Conservation (phyloP, 2,113 vertebrate genomes). For the Struthidea cinerea region DNA sequence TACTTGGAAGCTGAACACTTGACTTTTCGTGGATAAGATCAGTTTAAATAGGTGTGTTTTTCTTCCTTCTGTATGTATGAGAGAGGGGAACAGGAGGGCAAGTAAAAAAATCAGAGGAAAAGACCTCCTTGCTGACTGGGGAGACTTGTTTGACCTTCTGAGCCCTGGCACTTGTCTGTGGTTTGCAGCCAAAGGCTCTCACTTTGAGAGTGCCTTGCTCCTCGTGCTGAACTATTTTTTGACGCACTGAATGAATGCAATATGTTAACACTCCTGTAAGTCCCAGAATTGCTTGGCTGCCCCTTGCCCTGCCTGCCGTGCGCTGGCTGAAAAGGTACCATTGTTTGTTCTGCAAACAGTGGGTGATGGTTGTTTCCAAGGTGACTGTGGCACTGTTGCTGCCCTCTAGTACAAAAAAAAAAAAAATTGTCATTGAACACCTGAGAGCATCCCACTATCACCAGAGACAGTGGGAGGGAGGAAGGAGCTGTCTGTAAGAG, state of each 20-base stretch:
- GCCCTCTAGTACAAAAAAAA: conserved; percentile 63
- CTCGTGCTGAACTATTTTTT: conserved; percentile 71
- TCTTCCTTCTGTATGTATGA: conserved; percentile 28
- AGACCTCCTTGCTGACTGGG: neutral
- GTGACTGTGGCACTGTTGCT: conserved; percentile 74
- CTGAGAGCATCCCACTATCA: conserved; percentile 77
- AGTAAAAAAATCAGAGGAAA: conserved; percentile 49
- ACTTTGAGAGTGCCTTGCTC: conserved; percentile 50
- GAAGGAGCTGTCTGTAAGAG: neutral
- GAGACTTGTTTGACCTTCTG: conserved; percentile 54
- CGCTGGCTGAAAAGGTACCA: conserved; percentile 86
- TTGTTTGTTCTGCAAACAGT: conserved; percentile 95
- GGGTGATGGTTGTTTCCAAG: conserved; percentile 86
- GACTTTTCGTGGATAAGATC: conserved; percentile 32
- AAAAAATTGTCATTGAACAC: conserved; percentile 61
- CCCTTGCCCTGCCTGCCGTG: conserved; percentile 80
- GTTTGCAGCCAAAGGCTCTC: conserved; percentile 69
- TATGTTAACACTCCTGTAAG: conserved; percentile 73
- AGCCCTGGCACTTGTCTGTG: conserved; percentile 46
- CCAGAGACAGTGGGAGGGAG: neutral
- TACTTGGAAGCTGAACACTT: conserved; percentile 36
- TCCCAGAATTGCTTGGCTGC: conserved; percentile 76
- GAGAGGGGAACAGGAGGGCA: conserved; percentile 54
- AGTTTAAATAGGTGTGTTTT: conserved; percentile 61
- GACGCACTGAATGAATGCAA: conserved; percentile 71